A percentile compares a stretch with the other conserved stretches of the same genome.
phyloP scores from a whole-genome alignment of 2,888 invertebrate genomes.

The Lasioglossum pauxillum region DNA sequence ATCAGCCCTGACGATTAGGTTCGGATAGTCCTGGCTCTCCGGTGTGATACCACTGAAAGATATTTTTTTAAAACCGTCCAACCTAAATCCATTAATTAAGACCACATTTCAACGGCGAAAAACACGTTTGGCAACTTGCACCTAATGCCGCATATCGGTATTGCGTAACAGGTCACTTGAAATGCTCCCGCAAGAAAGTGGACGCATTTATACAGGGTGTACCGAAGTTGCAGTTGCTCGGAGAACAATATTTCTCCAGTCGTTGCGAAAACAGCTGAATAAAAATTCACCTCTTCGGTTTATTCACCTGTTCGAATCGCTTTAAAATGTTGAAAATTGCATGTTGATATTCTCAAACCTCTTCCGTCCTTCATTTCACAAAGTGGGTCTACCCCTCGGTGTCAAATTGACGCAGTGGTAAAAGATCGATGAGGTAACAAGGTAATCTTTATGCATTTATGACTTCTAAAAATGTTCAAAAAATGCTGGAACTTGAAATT shows the following conservation, averaged over 20 bases:
- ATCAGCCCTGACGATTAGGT: background rate
- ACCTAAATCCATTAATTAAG: constrained; percentile 3
- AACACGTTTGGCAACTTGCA: constrained; percentile 13
- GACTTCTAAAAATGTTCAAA: too few species aligned
- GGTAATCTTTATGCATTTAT: too few species aligned
- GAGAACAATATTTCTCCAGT: background rate
- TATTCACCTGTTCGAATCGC: too few species aligned
- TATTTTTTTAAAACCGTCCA: background rate
- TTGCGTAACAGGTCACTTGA: constrained; percentile 9
- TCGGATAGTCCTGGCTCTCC: background rate
- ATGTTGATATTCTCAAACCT: too few species aligned
- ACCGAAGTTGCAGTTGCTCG: background rate
- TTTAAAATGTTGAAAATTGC: too few species aligned
- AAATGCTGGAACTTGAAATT: too few species aligned
- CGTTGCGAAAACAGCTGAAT: too few species aligned
- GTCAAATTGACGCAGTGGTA: too few species aligned
- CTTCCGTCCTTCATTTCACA: too few species aligned
- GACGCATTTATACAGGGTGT: background rate
- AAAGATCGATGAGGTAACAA: too few species aligned
- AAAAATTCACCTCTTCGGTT: too few species aligned
- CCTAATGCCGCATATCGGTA: background rate
- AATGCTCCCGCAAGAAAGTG: background rate
- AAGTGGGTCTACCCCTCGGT: too few species aligned
- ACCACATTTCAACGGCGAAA: constrained; percentile 9
- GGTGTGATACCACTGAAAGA: background rate